These are phyloP conservation scores for Hypomesus transpacificus DNA, from an alignment of 2,113 vertebrate species.

Conservation along the genomic window DNA sequence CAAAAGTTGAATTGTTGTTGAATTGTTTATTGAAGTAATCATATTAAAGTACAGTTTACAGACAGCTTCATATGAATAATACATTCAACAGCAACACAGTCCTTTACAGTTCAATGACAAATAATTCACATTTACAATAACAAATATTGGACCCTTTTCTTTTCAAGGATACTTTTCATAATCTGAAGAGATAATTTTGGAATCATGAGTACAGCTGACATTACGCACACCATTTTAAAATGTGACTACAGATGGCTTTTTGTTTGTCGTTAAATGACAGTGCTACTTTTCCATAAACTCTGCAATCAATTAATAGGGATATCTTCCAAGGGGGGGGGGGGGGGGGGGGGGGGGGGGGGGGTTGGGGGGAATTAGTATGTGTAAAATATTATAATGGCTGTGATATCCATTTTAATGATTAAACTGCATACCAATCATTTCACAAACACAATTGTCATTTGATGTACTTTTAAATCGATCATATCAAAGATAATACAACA, in stretches of 20 bases:
- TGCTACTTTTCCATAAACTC: not conserved
- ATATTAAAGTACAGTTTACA: constrained; percentile 64
- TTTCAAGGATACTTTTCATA: constrained; percentile 27
- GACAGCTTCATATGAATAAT: constrained; percentile 65
- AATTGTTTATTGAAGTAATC: not conserved
- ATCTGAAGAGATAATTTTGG: constrained; percentile 7
- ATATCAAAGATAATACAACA: constrained; percentile 69
- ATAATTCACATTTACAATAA: constrained; percentile 65
- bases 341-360: too few relatives aligned
- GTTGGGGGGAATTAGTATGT: not conserved
- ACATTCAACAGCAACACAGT: constrained; percentile 70
- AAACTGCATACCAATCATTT: not conserved
- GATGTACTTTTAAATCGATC: constrained; percentile 52
- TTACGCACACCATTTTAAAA: not conserved
- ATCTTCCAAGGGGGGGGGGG: too few relatives aligned
- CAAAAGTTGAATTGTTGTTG: not conserved
- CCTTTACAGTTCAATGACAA: constrained; percentile 68
- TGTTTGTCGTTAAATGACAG: not conserved
- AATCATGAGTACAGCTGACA: not conserved
- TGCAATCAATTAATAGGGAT: too few relatives aligned
- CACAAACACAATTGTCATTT: constrained; percentile 58
- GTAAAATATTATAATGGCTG: too few relatives aligned
- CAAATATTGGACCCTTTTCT: constrained; percentile 41
- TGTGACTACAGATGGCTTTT: constrained; percentile 5
- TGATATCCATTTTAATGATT: not conserved